These are phyloP conservation scores for Eospalax fontanierii DNA, from an alignment of 2,797 vertebrate species.

Conservation along the genomic window DNA sequence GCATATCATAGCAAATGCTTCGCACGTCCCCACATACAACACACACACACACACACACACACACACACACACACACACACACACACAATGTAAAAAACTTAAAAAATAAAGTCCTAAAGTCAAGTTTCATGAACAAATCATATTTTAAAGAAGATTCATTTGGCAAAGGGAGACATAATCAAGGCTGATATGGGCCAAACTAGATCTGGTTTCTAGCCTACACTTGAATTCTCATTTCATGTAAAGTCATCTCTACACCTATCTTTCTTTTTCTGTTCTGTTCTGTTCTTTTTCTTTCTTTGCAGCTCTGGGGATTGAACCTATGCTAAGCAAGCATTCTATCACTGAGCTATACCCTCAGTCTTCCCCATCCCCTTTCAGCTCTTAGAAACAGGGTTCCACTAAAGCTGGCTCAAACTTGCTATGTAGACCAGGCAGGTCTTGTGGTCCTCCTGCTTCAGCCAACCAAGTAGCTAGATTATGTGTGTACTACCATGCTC, in stretches of 20 bases:
- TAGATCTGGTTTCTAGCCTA: neutral
- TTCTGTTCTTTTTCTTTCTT: neutral
- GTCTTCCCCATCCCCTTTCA: neutral
- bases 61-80: neutral
- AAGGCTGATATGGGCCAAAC: neutral
- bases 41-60: neutral
- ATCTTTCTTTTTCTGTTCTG: neutral
- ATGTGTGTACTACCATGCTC: neutral
- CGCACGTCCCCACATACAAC: too few relatives aligned
- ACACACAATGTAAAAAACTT: neutral
- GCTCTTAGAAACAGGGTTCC: neutral
- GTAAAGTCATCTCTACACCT: neutral
- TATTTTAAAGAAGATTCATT: neutral
- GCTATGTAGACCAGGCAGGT: neutral
- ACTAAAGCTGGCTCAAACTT: neutral
- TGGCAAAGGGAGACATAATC: neutral
- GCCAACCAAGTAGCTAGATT: neutral
- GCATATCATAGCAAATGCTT: too few relatives aligned
- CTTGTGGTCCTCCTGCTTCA: neutral
- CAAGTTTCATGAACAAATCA: constrained; percentile 29
- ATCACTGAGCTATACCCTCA: neutral
- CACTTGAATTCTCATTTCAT: neutral
- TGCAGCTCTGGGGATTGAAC: neutral
- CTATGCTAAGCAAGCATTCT: neutral
- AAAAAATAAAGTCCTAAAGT: neutral